Evolutionary conservation across 2,888 invertebrate species (phyloP).

Genomic region (Creontiades dilutus): DNA sequence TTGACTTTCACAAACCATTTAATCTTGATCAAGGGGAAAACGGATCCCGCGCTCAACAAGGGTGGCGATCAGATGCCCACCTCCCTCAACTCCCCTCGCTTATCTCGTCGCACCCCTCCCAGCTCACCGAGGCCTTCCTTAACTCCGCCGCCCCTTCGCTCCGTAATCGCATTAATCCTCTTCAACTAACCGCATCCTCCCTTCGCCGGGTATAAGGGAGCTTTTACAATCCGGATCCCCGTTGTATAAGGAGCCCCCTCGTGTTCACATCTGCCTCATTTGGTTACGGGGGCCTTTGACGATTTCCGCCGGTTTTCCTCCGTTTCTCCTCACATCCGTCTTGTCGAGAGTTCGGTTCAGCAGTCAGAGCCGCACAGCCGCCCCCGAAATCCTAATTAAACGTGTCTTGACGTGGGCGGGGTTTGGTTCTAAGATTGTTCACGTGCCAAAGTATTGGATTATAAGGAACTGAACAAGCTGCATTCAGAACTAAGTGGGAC

Average conservation of each 20-base stretch:
- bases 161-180: slow-evolving; percentile 26
- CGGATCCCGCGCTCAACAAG: background rate
- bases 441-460: no score
- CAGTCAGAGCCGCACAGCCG: background rate
- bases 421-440: no score
- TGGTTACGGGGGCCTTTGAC: background rate
- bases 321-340: background rate
- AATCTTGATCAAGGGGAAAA: slow-evolving; percentile 20
- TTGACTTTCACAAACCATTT: slow-evolving; percentile 29
- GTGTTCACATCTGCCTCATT: slow-evolving; percentile 27
- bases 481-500: no score
- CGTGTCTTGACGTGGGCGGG: background rate
- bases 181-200: slow-evolving; percentile 32
- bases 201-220: slow-evolving; percentile 16
- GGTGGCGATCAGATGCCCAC: slow-evolving; percentile 1
- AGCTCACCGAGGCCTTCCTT: background rate
- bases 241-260: background rate
- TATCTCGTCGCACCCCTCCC: background rate
- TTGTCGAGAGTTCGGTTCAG: background rate
- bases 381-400: background rate
- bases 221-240: background rate
- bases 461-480: no score
- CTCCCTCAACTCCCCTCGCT: background rate
- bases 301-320: background rate
- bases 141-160: background rate